These are phyloP conservation scores for Peromyscus nudipes DNA, from an alignment of 2,797 vertebrate genomes.

Conservation along the genomic window DNA sequence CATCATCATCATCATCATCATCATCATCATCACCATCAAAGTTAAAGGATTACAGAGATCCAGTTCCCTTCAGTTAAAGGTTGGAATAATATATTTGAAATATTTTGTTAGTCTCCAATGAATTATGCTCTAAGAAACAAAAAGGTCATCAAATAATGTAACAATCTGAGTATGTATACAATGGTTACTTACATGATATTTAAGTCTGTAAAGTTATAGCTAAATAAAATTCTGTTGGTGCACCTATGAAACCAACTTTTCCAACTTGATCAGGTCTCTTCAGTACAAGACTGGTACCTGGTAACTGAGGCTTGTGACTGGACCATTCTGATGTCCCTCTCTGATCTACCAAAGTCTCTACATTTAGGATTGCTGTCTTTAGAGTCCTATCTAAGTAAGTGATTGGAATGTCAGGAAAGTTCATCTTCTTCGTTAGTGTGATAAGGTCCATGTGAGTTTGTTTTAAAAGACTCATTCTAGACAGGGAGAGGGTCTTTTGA, in stretches of 20 bases:
- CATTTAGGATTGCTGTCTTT: constrained; percentile 72
- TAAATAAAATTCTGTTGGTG: constrained; percentile 45
- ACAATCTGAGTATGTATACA: not conserved
- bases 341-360: constrained; percentile 62
- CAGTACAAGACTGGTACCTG: constrained; percentile 15
- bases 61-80: constrained; percentile 79
- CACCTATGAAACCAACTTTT: not conserved
- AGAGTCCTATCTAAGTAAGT: constrained; percentile 72
- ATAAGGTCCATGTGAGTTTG: constrained; percentile 24
- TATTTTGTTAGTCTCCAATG: constrained; percentile 62
- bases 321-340: constrained; percentile 66
- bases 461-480: constrained; percentile 31
- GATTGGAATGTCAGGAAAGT: constrained; percentile 78
- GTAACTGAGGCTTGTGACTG: not conserved
- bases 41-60: constrained; percentile 66
- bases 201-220: not conserved
- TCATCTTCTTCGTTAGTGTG: constrained; percentile 69
- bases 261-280: not conserved
- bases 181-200: not conserved
- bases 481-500: not conserved
- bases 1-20: too few relatives aligned
- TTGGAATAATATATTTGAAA: constrained; percentile 83
- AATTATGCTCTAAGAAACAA: constrained; percentile 73
- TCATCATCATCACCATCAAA: not conserved
- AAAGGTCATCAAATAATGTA: constrained; percentile 64